Evolutionary conservation across 2,113 vertebrate genomes (phyloP).

Genomic region (Leptosomus discolor): DNA sequence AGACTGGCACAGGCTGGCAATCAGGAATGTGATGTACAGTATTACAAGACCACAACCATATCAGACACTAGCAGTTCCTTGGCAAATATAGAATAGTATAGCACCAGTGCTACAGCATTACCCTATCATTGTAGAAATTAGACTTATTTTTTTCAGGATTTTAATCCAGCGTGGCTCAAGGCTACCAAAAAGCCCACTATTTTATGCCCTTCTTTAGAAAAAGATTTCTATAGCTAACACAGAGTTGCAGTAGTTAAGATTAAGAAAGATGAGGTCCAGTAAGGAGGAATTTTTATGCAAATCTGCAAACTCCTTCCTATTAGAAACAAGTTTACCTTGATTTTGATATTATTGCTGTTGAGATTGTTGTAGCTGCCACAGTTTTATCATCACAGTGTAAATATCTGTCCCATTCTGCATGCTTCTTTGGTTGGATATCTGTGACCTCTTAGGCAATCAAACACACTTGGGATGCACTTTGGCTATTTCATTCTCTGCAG

Average conservation of each 20-base stretch:
- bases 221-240: background rate
- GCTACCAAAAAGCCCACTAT: background rate
- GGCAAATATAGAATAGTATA: background rate
- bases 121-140: background rate
- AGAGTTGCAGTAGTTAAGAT: background rate
- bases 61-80: background rate
- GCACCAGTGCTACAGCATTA: background rate
- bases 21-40: background rate
- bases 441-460: slow-evolving; percentile 6
- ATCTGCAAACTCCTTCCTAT: background rate
- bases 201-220: background rate
- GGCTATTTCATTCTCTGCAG: slow-evolving; percentile 48
- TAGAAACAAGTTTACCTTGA: background rate
- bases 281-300: slow-evolving; percentile 18
- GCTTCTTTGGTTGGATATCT: slow-evolving; percentile 5
- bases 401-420: slow-evolving; percentile 20
- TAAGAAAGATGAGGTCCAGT: background rate
- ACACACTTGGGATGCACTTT: slow-evolving; percentile 23
- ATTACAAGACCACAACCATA: background rate
- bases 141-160: background rate
- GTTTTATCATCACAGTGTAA: slow-evolving; percentile 10
- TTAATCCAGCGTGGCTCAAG: background rate
- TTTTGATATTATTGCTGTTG: background rate
- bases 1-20: background rate
- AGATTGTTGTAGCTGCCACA: background rate